Evolutionary conservation across 2,113 vertebrate species (phyloP).

Genomic region (Pholis gunnellus): DNA sequence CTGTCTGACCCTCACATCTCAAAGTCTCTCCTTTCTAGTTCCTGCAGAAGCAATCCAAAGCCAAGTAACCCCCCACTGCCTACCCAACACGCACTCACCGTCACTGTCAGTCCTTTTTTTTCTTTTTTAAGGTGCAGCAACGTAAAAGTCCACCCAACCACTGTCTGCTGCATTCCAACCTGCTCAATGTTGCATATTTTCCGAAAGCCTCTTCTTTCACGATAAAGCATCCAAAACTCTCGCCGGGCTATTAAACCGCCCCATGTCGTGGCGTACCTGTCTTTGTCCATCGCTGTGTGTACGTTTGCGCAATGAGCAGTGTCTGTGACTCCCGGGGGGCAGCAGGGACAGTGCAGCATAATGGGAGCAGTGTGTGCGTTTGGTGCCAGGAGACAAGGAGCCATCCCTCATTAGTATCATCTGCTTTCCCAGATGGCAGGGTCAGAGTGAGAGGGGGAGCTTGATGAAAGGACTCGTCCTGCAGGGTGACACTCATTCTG

Average conservation of each 20-base stretch:
- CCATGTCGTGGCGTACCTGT: slow-evolving; percentile 45
- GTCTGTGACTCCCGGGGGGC: slow-evolving; percentile 58
- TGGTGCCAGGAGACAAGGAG: slow-evolving; percentile 76
- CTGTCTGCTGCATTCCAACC: slow-evolving; percentile 22
- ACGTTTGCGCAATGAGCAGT: slow-evolving; percentile 58
- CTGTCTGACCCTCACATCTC: slow-evolving; percentile 77
- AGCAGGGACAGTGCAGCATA: slow-evolving; percentile 73
- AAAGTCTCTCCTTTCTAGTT: slow-evolving; percentile 69
- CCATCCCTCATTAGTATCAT: slow-evolving; percentile 85
- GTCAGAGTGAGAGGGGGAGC: slow-evolving; percentile 74
- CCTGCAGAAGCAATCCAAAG: slow-evolving; percentile 65
- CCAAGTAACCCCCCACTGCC: slow-evolving; percentile 45
- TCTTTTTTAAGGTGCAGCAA: slow-evolving; percentile 4
- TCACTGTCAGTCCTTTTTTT: slow-evolving; percentile 38
- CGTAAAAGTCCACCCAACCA: slow-evolving; percentile 1
- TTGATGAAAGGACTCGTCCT: slow-evolving; percentile 79
- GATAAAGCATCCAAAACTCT: slow-evolving; percentile 7
- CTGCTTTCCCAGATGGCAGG: slow-evolving; percentile 84
- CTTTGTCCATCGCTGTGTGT: slow-evolving; percentile 40
- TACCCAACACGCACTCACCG: slow-evolving; percentile 33
- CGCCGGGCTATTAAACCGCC: background rate
- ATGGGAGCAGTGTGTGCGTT: slow-evolving; percentile 74
- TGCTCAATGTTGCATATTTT: slow-evolving; percentile 19
- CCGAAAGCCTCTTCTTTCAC: background rate
- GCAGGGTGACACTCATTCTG: slow-evolving; percentile 74